A percentile compares a stretch with the other conserved stretches of the same genome.
Conservation (phyloP, 1,140 invertebrate genomes). For the Marisa cornuarietis region DNA sequence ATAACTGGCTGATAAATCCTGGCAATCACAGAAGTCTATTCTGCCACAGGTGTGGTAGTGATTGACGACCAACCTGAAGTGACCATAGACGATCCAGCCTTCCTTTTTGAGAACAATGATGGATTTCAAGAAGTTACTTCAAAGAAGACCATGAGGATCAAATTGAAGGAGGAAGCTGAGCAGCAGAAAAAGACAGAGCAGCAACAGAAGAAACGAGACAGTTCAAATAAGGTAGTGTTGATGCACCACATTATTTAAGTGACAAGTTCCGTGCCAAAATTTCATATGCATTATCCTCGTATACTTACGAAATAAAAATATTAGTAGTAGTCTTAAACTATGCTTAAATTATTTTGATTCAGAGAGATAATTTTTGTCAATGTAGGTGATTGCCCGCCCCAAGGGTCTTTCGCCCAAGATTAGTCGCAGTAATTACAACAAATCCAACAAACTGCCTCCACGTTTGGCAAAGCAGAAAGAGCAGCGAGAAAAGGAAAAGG, state of each 20-base stretch:
- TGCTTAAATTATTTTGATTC: no score
- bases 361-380: neutral
- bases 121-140: constrained; percentile 89
- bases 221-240: constrained; percentile 42
- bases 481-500: constrained; percentile 52
- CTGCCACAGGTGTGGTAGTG: constrained; percentile 69
- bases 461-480: constrained; percentile 82
- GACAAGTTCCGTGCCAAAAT: neutral
- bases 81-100: constrained; percentile 66
- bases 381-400: constrained; percentile 59
- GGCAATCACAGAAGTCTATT: no score
- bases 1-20: no score
- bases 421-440: constrained; percentile 50
- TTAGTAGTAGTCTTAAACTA: no score
- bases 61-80: constrained; percentile 72
- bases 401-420: constrained; percentile 69
- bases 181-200: constrained; percentile 57
- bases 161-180: constrained; percentile 66
- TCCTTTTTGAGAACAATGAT: constrained; percentile 72
- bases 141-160: constrained; percentile 73
- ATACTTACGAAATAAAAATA: no score
- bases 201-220: constrained; percentile 49
- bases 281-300: no score
- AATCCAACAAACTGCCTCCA: constrained; percentile 75
- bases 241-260: no score